Conservation (phyloP, 2,113 vertebrate genomes). For the Pterocles burchelli region DNA sequence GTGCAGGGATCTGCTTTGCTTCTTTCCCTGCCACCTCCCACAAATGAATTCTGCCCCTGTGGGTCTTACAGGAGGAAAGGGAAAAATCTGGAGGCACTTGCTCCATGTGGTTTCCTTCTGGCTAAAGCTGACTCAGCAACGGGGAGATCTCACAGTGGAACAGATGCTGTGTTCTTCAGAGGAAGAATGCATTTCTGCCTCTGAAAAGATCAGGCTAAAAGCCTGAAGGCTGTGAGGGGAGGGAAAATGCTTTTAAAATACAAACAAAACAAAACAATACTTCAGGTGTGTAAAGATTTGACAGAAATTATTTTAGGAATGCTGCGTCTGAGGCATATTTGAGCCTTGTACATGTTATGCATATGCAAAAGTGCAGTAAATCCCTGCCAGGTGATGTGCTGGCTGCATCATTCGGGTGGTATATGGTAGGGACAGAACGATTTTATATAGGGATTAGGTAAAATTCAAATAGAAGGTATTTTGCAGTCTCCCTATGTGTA, state of each 20-base stretch:
- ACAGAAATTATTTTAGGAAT: neutral
- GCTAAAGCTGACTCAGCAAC: neutral
- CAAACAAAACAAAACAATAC: neutral
- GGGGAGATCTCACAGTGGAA: neutral
- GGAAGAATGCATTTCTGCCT: neutral
- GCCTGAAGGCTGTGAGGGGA: neutral
- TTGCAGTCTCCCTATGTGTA: neutral
- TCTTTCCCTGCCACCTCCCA: neutral
- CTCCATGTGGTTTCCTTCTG: neutral
- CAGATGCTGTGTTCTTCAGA: neutral
- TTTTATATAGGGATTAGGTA: neutral
- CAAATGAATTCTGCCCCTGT: neutral
- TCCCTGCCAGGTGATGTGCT: neutral
- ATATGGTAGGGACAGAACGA: neutral
- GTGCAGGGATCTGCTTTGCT: neutral
- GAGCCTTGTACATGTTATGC: neutral
- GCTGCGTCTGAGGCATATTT: accelerated
- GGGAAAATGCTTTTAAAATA: neutral
- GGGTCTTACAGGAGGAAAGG: neutral
- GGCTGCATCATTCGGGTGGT: neutral
- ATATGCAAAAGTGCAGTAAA: neutral
- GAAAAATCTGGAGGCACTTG: neutral
- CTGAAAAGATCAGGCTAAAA: neutral
- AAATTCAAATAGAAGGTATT: neutral
- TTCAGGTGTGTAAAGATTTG: neutral